Percentiles rank a stretch among this genome's conserved stretches.
These are phyloP conservation scores for Pangasius larnaudii DNA, from an alignment of 2,797 vertebrate species.

Conservation along the genomic window DNA sequence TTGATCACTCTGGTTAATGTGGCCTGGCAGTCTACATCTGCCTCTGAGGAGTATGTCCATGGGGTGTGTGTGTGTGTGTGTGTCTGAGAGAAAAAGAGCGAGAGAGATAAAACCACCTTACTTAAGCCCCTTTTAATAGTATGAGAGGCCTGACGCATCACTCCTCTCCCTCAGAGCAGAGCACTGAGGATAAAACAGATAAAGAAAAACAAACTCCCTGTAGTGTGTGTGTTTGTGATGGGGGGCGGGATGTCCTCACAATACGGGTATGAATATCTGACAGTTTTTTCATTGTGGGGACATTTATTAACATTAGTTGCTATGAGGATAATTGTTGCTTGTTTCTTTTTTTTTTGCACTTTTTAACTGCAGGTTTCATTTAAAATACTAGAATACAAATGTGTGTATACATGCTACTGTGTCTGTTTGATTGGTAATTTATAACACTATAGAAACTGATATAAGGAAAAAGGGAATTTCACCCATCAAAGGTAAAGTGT, in stretches of 20 bases:
- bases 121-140: slow-evolving; percentile 62
- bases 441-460: background rate
- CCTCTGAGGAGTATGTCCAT: slow-evolving; percentile 66
- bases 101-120: slow-evolving; percentile 53
- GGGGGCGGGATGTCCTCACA: background rate
- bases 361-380: background rate
- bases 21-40: slow-evolving; percentile 81
- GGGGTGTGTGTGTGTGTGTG: slow-evolving; percentile 44
- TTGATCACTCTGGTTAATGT: slow-evolving; percentile 80
- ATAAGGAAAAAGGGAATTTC: slow-evolving; percentile 32
- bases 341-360: background rate
- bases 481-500: slow-evolving; percentile 25
- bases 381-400: background rate
- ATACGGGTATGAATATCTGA: background rate
- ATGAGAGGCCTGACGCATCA: slow-evolving; percentile 58
- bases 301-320: background rate
- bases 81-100: background rate
- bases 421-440: background rate
- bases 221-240: slow-evolving; percentile 1
- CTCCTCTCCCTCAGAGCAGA: slow-evolving; percentile 53
- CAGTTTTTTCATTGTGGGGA: background rate
- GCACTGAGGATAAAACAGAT: slow-evolving; percentile 24
- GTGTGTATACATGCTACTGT: background rate
- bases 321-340: background rate
- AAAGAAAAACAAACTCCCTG: slow-evolving; percentile 49